Conservation (phyloP, 2,797 vertebrate species). For the Danio jaintianensis region DNA sequence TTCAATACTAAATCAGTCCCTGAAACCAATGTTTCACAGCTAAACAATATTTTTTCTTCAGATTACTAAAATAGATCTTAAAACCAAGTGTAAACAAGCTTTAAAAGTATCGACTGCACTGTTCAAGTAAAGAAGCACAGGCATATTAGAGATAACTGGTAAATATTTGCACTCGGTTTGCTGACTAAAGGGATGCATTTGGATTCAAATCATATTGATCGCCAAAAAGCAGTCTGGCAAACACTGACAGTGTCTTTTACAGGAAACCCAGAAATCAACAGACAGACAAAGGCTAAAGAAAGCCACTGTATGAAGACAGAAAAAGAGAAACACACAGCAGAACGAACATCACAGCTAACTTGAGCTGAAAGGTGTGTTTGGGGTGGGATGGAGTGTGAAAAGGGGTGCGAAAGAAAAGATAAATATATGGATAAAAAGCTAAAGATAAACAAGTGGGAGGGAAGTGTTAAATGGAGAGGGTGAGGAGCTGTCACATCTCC, state of each 20-base stretch:
- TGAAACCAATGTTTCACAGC: too few species aligned
- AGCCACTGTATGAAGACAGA: not conserved
- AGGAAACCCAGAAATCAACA: not conserved
- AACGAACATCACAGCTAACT: slow-evolving; percentile 4
- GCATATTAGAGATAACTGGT: slow-evolving; percentile 27
- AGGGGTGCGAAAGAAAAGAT: slow-evolving; percentile 6
- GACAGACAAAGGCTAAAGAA: slow-evolving; percentile 19
- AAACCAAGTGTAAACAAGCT: not conserved
- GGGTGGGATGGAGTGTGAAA: not conserved
- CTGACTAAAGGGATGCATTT: slow-evolving; percentile 28
- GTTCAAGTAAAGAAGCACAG: not conserved
- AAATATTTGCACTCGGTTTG: slow-evolving; percentile 53
- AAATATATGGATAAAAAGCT: slow-evolving; percentile 7
- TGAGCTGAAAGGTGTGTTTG: not conserved
- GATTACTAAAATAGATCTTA: not conserved
- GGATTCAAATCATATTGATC: not conserved
- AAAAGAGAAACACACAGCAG: not conserved
- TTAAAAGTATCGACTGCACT: not conserved
- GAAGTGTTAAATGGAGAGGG: slow-evolving; percentile 26
- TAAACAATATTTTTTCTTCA: not conserved
- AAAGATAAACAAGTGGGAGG: not conserved
- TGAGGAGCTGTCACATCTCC: slow-evolving; percentile 11
- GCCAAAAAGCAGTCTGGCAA: slow-evolving; percentile 51
- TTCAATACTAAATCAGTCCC: too few species aligned
- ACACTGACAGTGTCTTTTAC: slow-evolving; percentile 23